These are phyloP conservation scores for Lepus europaeus DNA, from an alignment of 2,113 vertebrate species.

Conservation along the genomic window DNA sequence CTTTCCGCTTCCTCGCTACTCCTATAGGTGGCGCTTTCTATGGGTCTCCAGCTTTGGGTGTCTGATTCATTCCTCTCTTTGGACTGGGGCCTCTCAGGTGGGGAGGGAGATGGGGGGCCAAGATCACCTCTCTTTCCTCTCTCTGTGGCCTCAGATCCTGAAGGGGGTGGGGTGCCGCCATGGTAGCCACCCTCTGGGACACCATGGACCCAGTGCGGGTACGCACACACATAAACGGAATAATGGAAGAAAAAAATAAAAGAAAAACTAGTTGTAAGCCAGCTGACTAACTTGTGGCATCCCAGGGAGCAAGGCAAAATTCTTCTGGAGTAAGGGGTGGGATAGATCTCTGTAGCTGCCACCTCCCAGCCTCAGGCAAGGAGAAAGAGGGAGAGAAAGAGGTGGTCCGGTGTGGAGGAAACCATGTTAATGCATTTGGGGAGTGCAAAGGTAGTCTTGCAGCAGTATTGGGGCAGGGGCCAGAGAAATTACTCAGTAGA, in stretches of 20 bases:
- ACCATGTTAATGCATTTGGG: background rate
- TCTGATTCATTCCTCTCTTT: background rate
- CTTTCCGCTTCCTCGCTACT: background rate
- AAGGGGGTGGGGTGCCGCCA: background rate
- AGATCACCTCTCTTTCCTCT: background rate
- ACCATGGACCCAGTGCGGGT: background rate
- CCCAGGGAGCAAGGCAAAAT: constrained; percentile 8
- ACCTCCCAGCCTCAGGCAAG: background rate
- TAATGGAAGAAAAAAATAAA: background rate
- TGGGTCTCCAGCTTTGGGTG: background rate
- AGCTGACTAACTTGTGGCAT: constrained; percentile 15
- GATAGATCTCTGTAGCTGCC: background rate
- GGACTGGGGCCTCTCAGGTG: background rate
- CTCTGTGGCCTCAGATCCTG: background rate
- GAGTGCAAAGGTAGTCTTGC: background rate
- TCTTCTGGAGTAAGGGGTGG: background rate
- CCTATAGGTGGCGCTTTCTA: background rate
- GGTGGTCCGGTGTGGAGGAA: background rate
- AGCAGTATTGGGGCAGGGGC: background rate
- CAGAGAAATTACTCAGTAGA: constrained; percentile 4
- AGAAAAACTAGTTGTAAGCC: background rate
- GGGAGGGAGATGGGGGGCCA: background rate
- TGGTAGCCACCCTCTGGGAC: background rate
- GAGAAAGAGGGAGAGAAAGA: constrained; percentile 5
- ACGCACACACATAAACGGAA: background rate